Base-by-base conservation (phyloP, 1,140 invertebrate genomes). In the Chionoecetes opilio region DNA sequence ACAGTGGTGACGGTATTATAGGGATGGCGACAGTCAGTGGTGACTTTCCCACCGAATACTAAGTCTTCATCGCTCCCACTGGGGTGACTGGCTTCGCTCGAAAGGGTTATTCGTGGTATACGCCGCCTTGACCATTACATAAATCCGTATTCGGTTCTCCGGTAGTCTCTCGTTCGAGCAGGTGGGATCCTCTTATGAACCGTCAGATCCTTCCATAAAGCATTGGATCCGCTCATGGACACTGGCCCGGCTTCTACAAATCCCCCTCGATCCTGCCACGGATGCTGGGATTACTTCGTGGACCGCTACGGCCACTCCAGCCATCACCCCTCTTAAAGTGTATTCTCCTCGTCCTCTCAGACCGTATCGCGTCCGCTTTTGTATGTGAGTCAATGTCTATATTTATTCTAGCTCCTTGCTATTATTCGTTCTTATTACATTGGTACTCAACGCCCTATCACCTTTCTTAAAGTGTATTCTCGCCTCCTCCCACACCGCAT, bases 161-260 rank as follows among this genome's bases (percentile, higher is more conserved):
- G 75, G 3, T 26, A 85, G 85, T 88, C 41, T 87, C 53, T 11
- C n/a, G 41, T 26, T 75, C 38, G 35, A 53, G 86, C 38, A 75
- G 32, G 17, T 88, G 53, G 35, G 86, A 94, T 88, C 93, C 93
- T 94, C 93, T 94, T 94, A 94, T 94, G 93, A 90, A 89, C 86
- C 93, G 93, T 87, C 86, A 94, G 87, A 94, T 94, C 85, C 87
- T 94, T 94, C 93, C 93, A 89, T 94, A 94, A 94, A 94, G 93
- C 93, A 94, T 82, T 38, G 93, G 87, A 94, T 94, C 86, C 93
- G 75, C 46, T 89, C 87, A 37, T 94, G 93, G 87, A 94, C 90
- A 32, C 87, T 90, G 53, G 53, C n/a, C 86, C 89, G 86, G 93
- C 93, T 94, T 82, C 53, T 17, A 94, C 93, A 94, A 94, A 94